Base-by-base conservation (phyloP, 2,888 invertebrate species). In the Lysandra bellargus region DNA sequence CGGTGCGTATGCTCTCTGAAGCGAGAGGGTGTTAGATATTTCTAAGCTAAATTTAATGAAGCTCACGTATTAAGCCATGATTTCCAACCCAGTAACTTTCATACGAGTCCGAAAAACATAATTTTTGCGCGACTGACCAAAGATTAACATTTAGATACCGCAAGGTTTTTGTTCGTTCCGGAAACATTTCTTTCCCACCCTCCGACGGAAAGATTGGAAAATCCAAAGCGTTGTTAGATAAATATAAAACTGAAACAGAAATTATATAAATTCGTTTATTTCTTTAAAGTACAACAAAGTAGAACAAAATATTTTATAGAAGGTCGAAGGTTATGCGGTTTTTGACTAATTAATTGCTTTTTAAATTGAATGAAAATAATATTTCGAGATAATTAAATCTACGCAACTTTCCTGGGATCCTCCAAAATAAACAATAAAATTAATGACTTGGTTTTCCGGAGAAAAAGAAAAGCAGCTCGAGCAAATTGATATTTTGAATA, bases 401-500 rank as follows among this genome's bases (percentile, higher is more conserved):
- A 74, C 78, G 77, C 74, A 74, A 74, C 44, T 80, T 79, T 61
- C 40, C 12, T 4, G 61, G 40, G 69, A 64, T 69, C 30, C 17
- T 57, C 61, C 82, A 81, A 83, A 84, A 83, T 84, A 83, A 84
- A 85, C 85, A 84, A 87, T 86, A 84, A 84, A 86, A 85, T 86
- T 86, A 86, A 86, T 85, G 83, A 83, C 85, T 84, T 83, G 85
- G 81, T 84, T 85, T 85, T 84, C 85, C 82, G 81, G 81, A 82
- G 84, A 84, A 85, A 91, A 92, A 90, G 92, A 92, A 92, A 33
- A 91, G 89, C 88, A 87, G 87, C 86, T 88, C 84, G 87, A 88
- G 89, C 88, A 93, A 94, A 93, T 94, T 92, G 90, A 92, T 93
- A 92, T 93, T 94, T 92, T 94, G 93, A 94, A 94, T 94, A 94